Evolutionary conservation across 1,140 invertebrate species (phyloP).

Genomic region (Tigriopus japonicus): DNA sequence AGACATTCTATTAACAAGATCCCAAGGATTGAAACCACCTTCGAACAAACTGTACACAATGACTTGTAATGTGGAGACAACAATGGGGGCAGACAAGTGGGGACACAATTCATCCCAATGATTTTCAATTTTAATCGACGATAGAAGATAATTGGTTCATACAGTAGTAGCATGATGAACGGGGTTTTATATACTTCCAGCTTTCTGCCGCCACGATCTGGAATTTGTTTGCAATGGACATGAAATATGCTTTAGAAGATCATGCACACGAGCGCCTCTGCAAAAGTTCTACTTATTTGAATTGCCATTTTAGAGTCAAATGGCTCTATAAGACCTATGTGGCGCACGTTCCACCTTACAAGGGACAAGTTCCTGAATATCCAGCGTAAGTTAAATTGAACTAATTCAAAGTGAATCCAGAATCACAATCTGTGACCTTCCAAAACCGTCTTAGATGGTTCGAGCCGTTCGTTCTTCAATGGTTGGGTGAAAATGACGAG

Average conservation of each 20-base stretch:
- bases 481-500: conserved; percentile 99
- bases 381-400: conserved; percentile 43
- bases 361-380: conserved; percentile 79
- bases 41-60: too few relatives aligned
- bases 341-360: conserved; percentile 91
- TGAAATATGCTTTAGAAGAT: conserved; percentile 94
- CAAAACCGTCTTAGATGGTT: too few relatives aligned
- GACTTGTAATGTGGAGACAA: too few relatives aligned
- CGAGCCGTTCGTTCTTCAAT: conserved; percentile 99
- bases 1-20: conserved; percentile 6
- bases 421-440: too few relatives aligned
- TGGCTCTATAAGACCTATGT: conserved; percentile 98
- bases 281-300: conserved; percentile 98
- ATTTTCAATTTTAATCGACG: too few relatives aligned
- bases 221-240: conserved; percentile 88
- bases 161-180: background rate
- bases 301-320: conserved; percentile 80
- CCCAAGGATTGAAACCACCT: background rate
- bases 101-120: too few relatives aligned
- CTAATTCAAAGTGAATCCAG: too few relatives aligned
- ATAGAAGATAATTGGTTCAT: too few relatives aligned
- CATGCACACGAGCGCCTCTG: conserved; percentile 87
- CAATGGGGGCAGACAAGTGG: too few relatives aligned
- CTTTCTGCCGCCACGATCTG: conserved; percentile 93
- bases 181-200: conserved; percentile 31